Percentiles rank a stretch among this genome's conserved stretches.
Conservation (phyloP, 2,888 invertebrate species). For the Deladenus siricidicola region DNA sequence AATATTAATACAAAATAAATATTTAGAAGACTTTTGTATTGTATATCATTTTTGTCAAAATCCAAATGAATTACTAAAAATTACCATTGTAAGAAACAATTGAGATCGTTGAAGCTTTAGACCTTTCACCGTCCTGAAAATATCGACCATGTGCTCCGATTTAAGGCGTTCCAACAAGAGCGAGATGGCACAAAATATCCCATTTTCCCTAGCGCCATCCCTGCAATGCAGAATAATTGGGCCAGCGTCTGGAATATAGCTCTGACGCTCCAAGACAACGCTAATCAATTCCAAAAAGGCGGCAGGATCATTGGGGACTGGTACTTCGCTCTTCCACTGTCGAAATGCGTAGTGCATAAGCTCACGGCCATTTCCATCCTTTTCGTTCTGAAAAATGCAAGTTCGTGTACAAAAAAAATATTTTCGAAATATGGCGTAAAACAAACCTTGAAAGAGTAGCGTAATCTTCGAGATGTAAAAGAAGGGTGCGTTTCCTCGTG, state of each 20-base stretch:
- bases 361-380: slow-evolving; percentile 20
- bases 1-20: too few species aligned
- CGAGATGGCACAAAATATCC: slow-evolving; percentile 44
- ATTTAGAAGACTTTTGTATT: too few species aligned
- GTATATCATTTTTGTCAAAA: too few species aligned
- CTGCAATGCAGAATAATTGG: slow-evolving; percentile 80
- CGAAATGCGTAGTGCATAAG: slow-evolving; percentile 45
- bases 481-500: slow-evolving; percentile 30
- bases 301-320: slow-evolving; percentile 32
- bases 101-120: slow-evolving; percentile 28
- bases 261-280: slow-evolving; percentile 60
- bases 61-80: too few species aligned
- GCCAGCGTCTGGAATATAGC: slow-evolving; percentile 61
- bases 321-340: slow-evolving; percentile 37
- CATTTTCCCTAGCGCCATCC: slow-evolving; percentile 54
- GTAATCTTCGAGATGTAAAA: slow-evolving; percentile 34
- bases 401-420: neutral
- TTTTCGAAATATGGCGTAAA: neutral
- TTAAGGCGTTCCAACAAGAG: slow-evolving; percentile 48
- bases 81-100: slow-evolving; percentile 29
- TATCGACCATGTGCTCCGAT: slow-evolving; percentile 47
- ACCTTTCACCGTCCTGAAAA: slow-evolving; percentile 48
- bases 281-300: slow-evolving; percentile 60
- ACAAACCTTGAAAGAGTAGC: slow-evolving; percentile 35
- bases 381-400: slow-evolving; percentile 8